Evolutionary conservation across 2,888 invertebrate species (phyloP).

Genomic region (Chrysodeixis includens): DNA sequence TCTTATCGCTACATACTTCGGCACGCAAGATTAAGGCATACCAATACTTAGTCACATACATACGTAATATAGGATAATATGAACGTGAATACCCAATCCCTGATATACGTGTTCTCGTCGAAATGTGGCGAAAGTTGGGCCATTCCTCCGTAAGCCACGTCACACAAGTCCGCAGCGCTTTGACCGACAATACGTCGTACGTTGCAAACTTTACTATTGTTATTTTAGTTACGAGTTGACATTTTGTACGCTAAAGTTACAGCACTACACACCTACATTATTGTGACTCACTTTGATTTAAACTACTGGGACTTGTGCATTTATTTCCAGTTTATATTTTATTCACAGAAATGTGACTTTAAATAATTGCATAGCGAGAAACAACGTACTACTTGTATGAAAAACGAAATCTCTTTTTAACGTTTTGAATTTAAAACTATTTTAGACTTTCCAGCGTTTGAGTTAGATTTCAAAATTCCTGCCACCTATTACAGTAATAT

Average conservation of each 20-base stretch:
- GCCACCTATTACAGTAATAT: too few species aligned
- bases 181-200: slow-evolving; percentile 22
- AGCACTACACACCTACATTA: slow-evolving; percentile 9
- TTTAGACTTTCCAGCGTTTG: neutral
- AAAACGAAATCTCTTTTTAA: slow-evolving; percentile 26
- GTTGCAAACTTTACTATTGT: slow-evolving; percentile 32
- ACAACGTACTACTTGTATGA: slow-evolving; percentile 14
- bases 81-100: slow-evolving; percentile 29
- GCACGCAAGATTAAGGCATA: too few species aligned
- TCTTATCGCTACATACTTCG: too few species aligned
- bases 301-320: slow-evolving; percentile 8
- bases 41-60: too few species aligned
- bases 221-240: slow-evolving; percentile 21
- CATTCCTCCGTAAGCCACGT: slow-evolving; percentile 26
- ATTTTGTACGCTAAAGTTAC: slow-evolving; percentile 11
- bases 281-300: slow-evolving; percentile 32
- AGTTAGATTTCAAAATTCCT: neutral
- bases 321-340: too few species aligned
- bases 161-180: slow-evolving; percentile 15
- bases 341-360: too few species aligned
- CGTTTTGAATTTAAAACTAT: slow-evolving; percentile 13
- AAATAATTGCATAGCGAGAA: too few species aligned
- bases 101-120: slow-evolving; percentile 10
- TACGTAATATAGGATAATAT: neutral
- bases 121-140: slow-evolving; percentile 23